A percentile compares a stretch with the other conserved stretches of the same genome.
Evolutionary conservation across 2,797 vertebrate genomes (phyloP).

Genomic region (Enteromius radiatus): DNA sequence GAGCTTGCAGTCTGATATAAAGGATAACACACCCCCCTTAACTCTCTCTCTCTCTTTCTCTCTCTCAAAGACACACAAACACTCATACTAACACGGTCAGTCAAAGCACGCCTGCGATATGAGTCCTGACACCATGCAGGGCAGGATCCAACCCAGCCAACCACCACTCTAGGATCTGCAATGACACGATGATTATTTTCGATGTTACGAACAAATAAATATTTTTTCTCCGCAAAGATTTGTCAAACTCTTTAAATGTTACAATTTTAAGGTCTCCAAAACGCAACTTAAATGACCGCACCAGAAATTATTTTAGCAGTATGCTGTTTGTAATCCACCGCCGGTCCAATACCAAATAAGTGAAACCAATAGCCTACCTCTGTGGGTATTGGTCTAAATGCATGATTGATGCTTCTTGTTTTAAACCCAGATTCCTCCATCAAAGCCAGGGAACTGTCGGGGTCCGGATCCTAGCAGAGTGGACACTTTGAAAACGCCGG

Average conservation of each 20-base stretch:
- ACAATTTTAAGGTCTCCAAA: background rate
- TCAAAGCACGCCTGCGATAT: conserved; percentile 34
- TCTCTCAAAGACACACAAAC: conserved; percentile 34
- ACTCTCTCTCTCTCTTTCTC: conserved; percentile 61
- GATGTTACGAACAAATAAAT: background rate
- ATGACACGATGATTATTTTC: conserved; percentile 16
- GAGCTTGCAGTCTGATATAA: conserved; percentile 77
- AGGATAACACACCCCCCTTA: conserved; percentile 64
- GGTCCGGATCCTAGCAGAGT: conserved; percentile 77
- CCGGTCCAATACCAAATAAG: background rate
- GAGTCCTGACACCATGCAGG: conserved; percentile 44
- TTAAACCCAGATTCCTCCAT: conserved; percentile 51
- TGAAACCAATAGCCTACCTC: conserved; percentile 18
- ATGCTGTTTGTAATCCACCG: background rate
- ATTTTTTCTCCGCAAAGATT: background rate
- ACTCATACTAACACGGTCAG: conserved; percentile 23
- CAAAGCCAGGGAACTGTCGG: conserved; percentile 74
- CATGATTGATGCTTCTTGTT: conserved; percentile 48
- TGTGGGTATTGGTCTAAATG: conserved; percentile 53
- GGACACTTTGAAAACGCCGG: conserved; percentile 78
- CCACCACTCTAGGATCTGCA: background rate
- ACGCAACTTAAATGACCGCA: background rate
- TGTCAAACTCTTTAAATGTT: background rate
- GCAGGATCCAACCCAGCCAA: conserved; percentile 25
- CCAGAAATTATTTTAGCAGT: background rate